Conservation (phyloP, 2,888 invertebrate species). For the Pyrrhia umbra region DNA sequence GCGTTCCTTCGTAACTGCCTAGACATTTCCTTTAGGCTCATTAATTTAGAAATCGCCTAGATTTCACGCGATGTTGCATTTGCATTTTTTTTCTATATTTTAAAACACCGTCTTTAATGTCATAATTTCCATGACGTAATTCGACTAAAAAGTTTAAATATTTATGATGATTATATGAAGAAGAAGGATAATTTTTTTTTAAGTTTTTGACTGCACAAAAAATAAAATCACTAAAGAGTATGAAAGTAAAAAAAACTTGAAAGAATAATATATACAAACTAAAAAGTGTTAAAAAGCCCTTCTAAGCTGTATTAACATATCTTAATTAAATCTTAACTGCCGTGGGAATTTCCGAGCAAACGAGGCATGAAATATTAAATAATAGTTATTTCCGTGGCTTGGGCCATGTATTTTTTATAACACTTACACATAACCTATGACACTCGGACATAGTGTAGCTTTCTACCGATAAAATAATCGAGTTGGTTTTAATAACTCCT, state of each 20-base stretch:
- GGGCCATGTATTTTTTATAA: not conserved
- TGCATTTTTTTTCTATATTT: not conserved
- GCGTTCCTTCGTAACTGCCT: constrained; percentile 34
- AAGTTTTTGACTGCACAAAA: no score
- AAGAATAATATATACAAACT: no score
- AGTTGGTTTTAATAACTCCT: no score
- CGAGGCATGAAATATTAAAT: not conserved
- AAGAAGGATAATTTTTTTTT: no score
- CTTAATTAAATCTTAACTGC: not conserved
- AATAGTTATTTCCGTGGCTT: not conserved
- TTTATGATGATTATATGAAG: no score
- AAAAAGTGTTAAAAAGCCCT: not conserved
- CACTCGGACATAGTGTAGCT: not conserved
- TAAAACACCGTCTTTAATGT: not conserved
- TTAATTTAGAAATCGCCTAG: constrained; percentile 37
- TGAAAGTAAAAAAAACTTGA: no score
- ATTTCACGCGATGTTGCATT: constrained; percentile 10
- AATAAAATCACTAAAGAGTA: no score
- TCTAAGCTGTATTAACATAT: not conserved
- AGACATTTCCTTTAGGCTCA: constrained; percentile 34
- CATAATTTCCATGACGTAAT: not conserved
- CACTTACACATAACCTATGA: not conserved
- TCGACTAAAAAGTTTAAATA: not conserved
- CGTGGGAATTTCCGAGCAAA: not conserved
- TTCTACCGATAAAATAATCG: not conserved